Conservation (phyloP, 2,113 vertebrate genomes). For the Salvator merianae region DNA sequence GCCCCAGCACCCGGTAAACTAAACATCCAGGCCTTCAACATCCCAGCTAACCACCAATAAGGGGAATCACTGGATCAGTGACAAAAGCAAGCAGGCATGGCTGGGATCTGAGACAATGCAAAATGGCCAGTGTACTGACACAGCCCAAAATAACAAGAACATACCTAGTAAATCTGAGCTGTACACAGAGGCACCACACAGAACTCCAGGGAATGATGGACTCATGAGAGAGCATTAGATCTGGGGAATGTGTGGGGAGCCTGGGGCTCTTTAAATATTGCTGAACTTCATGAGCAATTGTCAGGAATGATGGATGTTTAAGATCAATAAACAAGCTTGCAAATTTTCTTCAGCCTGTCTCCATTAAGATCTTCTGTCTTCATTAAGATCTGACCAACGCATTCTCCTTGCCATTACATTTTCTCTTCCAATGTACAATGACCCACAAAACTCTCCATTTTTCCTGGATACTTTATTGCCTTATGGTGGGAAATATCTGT, state of each 20-base stretch:
- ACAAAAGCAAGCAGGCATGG: too few relatives aligned
- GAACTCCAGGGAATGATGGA: not conserved
- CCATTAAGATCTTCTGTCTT: not conserved
- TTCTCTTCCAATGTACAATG: too few relatives aligned
- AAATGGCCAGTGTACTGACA: too few relatives aligned
- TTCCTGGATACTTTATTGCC: too few relatives aligned
- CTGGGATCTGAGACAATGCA: too few relatives aligned
- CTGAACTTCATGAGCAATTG: not conserved
- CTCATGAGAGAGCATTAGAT: not conserved
- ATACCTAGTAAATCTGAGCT: not conserved
- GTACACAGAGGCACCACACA: not conserved
- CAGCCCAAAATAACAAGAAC: not conserved
- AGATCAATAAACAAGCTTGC: not conserved
- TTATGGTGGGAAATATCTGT: too few relatives aligned
- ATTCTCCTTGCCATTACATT: not conserved
- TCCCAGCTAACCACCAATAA: too few relatives aligned
- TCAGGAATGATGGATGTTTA: not conserved
- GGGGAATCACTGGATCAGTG: too few relatives aligned
- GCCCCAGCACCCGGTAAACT: too few relatives aligned
- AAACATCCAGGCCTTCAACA: too few relatives aligned
- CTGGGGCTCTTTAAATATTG: not conserved
- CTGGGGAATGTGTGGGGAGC: not conserved
- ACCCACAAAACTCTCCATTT: too few relatives aligned
- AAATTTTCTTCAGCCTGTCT: not conserved
- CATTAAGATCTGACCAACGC: not conserved